phyloP scores from a whole-genome alignment of 2,797 vertebrate genomes.

The Neomorphus geoffroyi region DNA sequence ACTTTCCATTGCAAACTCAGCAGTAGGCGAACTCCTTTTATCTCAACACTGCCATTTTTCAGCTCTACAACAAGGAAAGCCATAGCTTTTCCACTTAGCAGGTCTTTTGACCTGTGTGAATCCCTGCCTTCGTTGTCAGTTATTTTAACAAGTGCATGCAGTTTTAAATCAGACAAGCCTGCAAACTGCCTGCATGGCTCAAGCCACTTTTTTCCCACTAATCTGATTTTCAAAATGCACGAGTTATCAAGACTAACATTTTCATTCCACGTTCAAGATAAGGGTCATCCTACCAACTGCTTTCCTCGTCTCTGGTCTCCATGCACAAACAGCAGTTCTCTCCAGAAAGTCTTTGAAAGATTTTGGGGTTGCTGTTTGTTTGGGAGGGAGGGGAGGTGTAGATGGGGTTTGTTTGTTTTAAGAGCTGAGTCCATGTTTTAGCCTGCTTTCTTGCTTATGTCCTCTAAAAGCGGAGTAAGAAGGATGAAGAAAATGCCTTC shows the following conservation, averaged over 20 bases:
- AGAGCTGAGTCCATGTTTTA: not conserved
- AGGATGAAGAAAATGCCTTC: not conserved
- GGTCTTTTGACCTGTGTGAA: not conserved
- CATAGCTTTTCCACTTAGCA: not conserved
- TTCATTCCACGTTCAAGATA: not conserved
- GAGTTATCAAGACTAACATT: not conserved
- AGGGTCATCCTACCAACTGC: not conserved
- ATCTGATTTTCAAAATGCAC: not conserved
- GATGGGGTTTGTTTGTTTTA: not conserved
- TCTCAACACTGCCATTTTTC: not conserved
- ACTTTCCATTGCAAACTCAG: not conserved
- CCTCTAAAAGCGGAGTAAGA: not conserved
- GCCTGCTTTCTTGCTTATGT: not conserved
- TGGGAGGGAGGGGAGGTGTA: not conserved
- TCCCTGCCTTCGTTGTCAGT: not conserved
- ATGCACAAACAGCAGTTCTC: not conserved
- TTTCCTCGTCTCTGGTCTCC: not conserved
- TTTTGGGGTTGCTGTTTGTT: accelerated
- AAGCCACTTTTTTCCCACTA: not conserved
- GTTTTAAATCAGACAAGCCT: not conserved
- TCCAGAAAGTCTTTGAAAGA: not conserved
- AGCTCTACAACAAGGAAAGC: not conserved
- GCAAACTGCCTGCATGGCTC: not conserved
- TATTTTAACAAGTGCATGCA: not conserved
- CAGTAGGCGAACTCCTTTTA: not conserved